Evolutionary conservation across 2,888 invertebrate species (phyloP).

Genomic region (Dolichomitus sp.): DNA sequence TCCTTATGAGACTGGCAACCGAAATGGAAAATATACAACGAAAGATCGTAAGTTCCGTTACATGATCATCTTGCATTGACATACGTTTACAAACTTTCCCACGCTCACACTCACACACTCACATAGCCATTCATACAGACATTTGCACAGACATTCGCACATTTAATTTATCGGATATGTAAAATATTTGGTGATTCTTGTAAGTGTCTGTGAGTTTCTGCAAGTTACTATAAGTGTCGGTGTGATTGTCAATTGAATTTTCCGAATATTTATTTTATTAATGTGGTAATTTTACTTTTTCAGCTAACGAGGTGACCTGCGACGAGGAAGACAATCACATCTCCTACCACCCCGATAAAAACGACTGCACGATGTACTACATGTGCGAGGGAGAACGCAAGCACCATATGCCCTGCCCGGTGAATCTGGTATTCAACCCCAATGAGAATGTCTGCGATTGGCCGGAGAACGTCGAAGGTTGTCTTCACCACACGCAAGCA

Average conservation of each 20-base stretch:
- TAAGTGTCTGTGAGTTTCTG: too few species aligned
- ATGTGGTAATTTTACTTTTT: constrained; percentile 70
- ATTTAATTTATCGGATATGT: too few species aligned
- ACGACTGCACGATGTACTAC: constrained; percentile 97
- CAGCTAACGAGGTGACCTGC: constrained; percentile 95
- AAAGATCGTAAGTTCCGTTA: constrained; percentile 93
- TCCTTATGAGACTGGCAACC: constrained; percentile 92
- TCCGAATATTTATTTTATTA: too few species aligned
- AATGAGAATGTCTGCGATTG: constrained; percentile 98
- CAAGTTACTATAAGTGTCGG: too few species aligned
- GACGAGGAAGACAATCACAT: constrained; percentile 98
- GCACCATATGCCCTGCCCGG: constrained; percentile 98
- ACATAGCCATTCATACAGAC: too few species aligned
- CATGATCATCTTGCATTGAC: background rate
- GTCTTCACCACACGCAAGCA: constrained; percentile 91
- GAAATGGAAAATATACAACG: constrained; percentile 93
- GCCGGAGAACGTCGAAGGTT: constrained; percentile 98
- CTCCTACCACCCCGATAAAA: constrained; percentile 96
- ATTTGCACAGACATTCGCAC: too few species aligned
- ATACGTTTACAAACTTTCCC: background rate
- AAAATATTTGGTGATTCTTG: too few species aligned
- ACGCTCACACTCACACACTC: too few species aligned
- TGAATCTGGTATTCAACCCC: constrained; percentile 96
- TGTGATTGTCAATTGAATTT: too few species aligned
- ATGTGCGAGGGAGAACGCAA: constrained; percentile 98